Evolutionary conservation across 2,888 invertebrate species (phyloP).

Genomic region (Nasonovia ribisnigri): DNA sequence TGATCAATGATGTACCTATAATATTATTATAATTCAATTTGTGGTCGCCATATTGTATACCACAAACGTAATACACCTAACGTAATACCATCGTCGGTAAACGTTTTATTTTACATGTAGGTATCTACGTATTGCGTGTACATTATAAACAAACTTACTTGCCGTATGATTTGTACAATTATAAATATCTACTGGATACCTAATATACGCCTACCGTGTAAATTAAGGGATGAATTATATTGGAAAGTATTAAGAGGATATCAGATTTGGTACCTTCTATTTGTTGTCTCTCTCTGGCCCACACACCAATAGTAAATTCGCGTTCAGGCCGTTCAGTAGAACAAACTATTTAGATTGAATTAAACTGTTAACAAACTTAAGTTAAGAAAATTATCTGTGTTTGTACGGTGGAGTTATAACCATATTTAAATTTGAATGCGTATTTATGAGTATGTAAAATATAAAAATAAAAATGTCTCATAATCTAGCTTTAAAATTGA

Average conservation of each 20-base stretch:
- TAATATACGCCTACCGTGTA: background rate
- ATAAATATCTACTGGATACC: background rate
- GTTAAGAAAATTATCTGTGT: background rate
- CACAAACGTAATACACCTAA: background rate
- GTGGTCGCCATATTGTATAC: background rate
- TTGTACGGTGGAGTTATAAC: background rate
- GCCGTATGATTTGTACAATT: background rate
- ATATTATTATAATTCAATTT: background rate
- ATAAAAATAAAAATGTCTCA: too few relatives aligned
- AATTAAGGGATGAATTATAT: background rate
- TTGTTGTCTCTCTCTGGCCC: background rate
- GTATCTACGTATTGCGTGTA: background rate
- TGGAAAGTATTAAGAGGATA: background rate
- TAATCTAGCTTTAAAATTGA: too few relatives aligned
- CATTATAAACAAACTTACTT: background rate
- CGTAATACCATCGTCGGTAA: background rate
- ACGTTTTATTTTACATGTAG: background rate
- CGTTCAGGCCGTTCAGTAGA: background rate
- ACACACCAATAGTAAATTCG: background rate
- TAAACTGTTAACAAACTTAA: background rate
- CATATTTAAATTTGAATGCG: background rate
- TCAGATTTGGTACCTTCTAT: background rate
- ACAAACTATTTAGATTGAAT: background rate
- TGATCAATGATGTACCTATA: background rate
- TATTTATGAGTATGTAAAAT: background rate